phyloP scores from a whole-genome alignment of 2,113 vertebrate species.

The Bathybates hornii region DNA sequence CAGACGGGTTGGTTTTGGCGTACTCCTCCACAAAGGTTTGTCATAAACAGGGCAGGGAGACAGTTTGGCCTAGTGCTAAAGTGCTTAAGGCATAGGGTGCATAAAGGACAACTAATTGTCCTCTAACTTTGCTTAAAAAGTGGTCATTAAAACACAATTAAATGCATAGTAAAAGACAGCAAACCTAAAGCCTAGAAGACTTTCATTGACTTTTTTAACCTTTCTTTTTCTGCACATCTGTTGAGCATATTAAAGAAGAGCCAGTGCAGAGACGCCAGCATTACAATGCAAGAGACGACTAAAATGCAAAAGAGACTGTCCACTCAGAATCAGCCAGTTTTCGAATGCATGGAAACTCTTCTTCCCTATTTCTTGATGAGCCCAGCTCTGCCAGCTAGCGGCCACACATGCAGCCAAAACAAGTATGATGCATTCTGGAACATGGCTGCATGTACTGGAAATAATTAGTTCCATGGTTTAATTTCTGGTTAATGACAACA shows the following conservation, averaged over 20 bases:
- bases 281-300: background rate
- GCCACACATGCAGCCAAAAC: background rate
- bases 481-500: background rate
- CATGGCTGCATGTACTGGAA: background rate
- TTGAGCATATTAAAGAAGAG: background rate
- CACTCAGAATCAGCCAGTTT: background rate
- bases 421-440: background rate
- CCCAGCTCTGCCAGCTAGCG: background rate
- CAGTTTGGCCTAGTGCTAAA: background rate
- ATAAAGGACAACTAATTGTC: background rate
- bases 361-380: background rate
- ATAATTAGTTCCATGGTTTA: background rate
- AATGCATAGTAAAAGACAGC: background rate
- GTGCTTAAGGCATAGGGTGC: background rate
- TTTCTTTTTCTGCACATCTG: background rate
- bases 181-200: background rate
- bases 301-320: background rate
- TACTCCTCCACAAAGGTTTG: background rate
- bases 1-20: background rate
- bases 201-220: background rate
- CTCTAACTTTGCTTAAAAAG: background rate
- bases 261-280: background rate
- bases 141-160: background rate
- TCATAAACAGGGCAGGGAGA: background rate
- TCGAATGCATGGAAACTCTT: background rate